Conservation (phyloP, 1,140 invertebrate species). For the Dendrolimus kikuchii region DNA sequence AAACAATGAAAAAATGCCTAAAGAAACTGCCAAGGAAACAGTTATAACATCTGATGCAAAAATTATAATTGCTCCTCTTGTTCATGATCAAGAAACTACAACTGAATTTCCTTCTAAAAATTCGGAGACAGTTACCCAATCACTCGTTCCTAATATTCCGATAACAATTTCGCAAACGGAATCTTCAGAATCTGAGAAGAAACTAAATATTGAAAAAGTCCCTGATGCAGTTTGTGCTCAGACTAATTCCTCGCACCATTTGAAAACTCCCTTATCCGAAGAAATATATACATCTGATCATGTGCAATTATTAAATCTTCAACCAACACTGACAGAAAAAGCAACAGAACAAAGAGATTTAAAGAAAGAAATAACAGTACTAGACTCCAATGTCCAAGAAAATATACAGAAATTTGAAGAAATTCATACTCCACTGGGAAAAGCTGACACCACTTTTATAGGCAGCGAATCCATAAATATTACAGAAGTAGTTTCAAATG, state of each 20-base stretch:
- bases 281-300: conserved; percentile 48
- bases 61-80: conserved; percentile 33
- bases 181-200: conserved; percentile 39
- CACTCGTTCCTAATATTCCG: conserved; percentile 39
- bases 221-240: conserved; percentile 30
- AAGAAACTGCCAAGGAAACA: conserved; percentile 37
- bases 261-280: conserved; percentile 41
- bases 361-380: conserved; percentile 48
- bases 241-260: conserved; percentile 29
- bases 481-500: conserved; percentile 36
- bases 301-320: conserved; percentile 24
- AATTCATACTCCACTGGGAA: conserved; percentile 17
- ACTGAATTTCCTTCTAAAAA: conserved; percentile 25
- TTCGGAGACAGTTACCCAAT: conserved; percentile 30
- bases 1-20: conserved; percentile 16
- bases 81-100: conserved; percentile 47
- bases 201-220: conserved; percentile 24
- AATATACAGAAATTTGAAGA: conserved; percentile 33
- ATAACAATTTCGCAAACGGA: conserved; percentile 41
- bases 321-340: conserved; percentile 20
- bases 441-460: conserved; percentile 28
- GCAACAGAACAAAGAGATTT: conserved; percentile 35
- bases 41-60: conserved; percentile 44
- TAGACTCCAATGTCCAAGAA: conserved; percentile 44
- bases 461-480: conserved; percentile 49